Evolutionary conservation across 1,140 invertebrate species (phyloP).

Genomic region (Phymastichus coffea): DNA sequence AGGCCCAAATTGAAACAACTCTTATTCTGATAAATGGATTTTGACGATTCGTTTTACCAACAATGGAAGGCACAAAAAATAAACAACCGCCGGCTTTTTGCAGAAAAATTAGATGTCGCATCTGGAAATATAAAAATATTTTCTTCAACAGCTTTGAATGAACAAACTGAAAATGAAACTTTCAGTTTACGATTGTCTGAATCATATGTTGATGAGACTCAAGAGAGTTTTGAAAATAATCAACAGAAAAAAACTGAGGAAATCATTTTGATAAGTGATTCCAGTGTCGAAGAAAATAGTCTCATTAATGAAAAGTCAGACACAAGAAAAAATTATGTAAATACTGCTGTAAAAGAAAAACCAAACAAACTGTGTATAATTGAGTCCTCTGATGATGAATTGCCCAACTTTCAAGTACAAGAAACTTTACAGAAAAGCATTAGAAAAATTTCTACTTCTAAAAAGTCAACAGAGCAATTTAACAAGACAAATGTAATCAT

Average conservation of each 20-base stretch:
- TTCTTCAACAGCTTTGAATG: constrained; percentile 3
- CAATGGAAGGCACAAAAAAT: constrained; percentile 11
- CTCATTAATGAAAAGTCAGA: background rate
- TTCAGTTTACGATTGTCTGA: constrained; percentile 30
- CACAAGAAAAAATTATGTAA: background rate
- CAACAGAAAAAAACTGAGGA: background rate
- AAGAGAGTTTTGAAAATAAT: background rate
- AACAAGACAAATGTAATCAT: constrained; percentile 7
- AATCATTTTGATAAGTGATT: constrained; percentile 36
- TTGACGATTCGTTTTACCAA: constrained; percentile 7
- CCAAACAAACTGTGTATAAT: constrained; percentile 4
- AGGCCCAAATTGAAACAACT: background rate
- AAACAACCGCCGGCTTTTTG: background rate
- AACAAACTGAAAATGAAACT: constrained; percentile 9
- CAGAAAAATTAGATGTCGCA: background rate
- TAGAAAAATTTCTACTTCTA: constrained; percentile 15
- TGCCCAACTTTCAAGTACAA: background rate
- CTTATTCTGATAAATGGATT: constrained; percentile 12
- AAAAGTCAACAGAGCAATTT: background rate
- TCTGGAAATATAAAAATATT: too few relatives aligned
- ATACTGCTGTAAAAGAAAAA: background rate
- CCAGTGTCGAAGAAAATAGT: constrained; percentile 13
- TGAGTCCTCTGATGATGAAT: constrained; percentile 24
- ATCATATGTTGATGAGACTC: constrained; percentile 26
- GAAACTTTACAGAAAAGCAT: constrained; percentile 3